Conservation (phyloP, 2,888 invertebrate genomes). For the Andricus curvator region DNA sequence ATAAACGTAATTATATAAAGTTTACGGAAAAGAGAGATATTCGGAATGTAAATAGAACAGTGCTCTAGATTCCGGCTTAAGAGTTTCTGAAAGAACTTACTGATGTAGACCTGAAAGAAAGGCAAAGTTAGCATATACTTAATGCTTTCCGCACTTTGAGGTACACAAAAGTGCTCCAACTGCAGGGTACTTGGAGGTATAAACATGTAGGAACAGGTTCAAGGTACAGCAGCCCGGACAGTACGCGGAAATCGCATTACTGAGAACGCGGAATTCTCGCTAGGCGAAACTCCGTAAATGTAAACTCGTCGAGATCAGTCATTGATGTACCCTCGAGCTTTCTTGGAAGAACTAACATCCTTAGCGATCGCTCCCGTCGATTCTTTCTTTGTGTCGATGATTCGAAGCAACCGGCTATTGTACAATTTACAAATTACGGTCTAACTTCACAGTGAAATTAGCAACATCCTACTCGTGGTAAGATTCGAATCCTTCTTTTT, state of each 20-base stretch:
- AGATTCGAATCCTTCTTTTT: not conserved
- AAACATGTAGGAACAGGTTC: constrained; percentile 32
- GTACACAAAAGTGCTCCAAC: constrained; percentile 15
- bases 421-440: constrained; percentile 8
- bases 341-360: constrained; percentile 46
- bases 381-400: constrained; percentile 49
- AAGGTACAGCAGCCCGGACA: constrained; percentile 42
- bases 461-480: not conserved
- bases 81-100: too few relatives aligned
- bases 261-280: constrained; percentile 66
- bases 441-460: not conserved
- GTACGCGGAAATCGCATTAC: constrained; percentile 68
- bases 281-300: constrained; percentile 69
- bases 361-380: constrained; percentile 36
- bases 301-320: constrained; percentile 65
- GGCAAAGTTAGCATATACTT: not conserved
- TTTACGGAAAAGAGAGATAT: too few relatives aligned
- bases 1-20: too few relatives aligned
- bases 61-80: too few relatives aligned
- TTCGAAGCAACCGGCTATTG: constrained; percentile 32
- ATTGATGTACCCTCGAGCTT: constrained; percentile 60
- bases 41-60: too few relatives aligned
- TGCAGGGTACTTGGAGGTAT: constrained; percentile 11
- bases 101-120: too few relatives aligned
- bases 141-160: constrained; percentile 24